Percentiles rank a stretch among this genome's conserved stretches.
Evolutionary conservation across 2,113 vertebrate genomes (phyloP).

Genomic region (Callipepla squamata): DNA sequence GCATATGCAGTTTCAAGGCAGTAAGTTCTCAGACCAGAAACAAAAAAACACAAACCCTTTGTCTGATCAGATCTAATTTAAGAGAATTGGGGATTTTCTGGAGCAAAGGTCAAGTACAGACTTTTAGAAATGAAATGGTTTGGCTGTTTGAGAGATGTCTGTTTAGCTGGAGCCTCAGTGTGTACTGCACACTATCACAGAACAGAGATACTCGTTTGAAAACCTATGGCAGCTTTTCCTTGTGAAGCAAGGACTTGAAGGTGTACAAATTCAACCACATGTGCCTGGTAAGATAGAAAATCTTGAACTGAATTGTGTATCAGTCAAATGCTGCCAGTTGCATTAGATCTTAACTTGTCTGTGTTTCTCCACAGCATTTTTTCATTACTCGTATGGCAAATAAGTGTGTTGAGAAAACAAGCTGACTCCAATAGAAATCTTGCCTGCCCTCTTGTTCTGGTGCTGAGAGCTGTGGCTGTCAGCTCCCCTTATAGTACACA

Average conservation of each 20-base stretch:
- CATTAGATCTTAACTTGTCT: background rate
- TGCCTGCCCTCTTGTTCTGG: background rate
- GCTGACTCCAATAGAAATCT: background rate
- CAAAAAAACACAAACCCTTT: conserved; percentile 14
- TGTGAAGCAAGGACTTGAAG: background rate
- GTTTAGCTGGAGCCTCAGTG: background rate
- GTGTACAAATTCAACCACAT: background rate
- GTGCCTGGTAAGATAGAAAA: background rate
- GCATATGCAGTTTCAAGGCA: background rate
- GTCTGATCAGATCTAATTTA: background rate
- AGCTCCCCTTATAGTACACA: accelerated
- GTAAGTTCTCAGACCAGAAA: background rate
- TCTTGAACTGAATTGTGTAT: background rate
- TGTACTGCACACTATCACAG: background rate
- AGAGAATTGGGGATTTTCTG: background rate
- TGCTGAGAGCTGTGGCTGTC: background rate
- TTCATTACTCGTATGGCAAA: background rate
- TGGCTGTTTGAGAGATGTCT: background rate
- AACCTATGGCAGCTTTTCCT: background rate
- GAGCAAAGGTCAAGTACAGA: background rate
- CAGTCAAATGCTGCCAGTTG: background rate
- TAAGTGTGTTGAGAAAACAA: background rate
- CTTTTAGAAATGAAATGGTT: background rate
- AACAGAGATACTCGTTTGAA: background rate
- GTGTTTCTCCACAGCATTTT: background rate